Evolutionary conservation across 2,888 invertebrate species (phyloP).

Genomic region (Nebria brevicollis): DNA sequence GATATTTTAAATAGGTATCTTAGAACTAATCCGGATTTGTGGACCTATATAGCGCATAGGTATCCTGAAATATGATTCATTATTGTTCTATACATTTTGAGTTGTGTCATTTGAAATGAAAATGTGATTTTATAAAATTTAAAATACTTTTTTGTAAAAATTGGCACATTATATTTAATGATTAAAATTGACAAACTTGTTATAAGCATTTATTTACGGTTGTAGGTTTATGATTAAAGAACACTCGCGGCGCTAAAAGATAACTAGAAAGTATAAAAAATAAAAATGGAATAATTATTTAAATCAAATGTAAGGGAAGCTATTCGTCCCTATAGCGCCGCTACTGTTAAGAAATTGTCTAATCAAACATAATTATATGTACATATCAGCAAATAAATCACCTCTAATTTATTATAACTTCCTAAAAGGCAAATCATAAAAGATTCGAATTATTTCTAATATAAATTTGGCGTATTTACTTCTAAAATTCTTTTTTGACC

Average conservation of each 20-base stretch:
- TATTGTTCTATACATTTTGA: slow-evolving; percentile 46
- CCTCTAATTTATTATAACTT: background rate
- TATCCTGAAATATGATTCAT: slow-evolving; percentile 21
- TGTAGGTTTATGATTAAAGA: background rate
- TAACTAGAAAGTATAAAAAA: background rate
- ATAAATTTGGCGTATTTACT: slow-evolving; percentile 19
- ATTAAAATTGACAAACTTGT: slow-evolving; percentile 43
- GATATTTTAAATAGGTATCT: slow-evolving; percentile 38
- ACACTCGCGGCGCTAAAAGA: background rate
- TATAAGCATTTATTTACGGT: slow-evolving; percentile 29
- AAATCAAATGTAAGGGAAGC: background rate
- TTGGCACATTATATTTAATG: slow-evolving; percentile 47
- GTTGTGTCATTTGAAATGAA: slow-evolving; percentile 37
- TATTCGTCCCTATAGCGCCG: background rate
- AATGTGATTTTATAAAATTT: slow-evolving; percentile 39
- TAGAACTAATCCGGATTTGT: background rate
- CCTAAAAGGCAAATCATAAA: slow-evolving; percentile 4
- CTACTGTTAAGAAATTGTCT: background rate
- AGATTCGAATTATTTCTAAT: slow-evolving; percentile 20
- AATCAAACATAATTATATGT: background rate
- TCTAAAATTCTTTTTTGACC: background rate
- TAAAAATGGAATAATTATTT: background rate
- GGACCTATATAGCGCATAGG: slow-evolving; percentile 3
- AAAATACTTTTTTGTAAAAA: slow-evolving; percentile 44
- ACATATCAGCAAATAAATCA: background rate